phyloP scores from a whole-genome alignment of 2,113 vertebrate species.

The Pongo abelii region DNA sequence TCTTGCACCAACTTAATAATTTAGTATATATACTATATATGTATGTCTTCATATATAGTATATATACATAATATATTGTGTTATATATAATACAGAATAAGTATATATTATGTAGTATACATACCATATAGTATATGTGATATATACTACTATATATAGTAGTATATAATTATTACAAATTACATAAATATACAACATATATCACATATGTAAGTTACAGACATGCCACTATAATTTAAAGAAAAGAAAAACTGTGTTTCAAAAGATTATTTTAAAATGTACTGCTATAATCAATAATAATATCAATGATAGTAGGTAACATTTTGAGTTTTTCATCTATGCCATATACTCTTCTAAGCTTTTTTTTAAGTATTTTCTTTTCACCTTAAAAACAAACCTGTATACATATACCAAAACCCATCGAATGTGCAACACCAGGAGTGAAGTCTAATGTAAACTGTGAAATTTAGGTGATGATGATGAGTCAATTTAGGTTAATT shows the following conservation, averaged over 20 bases:
- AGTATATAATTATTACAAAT: background rate
- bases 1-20: too few species aligned
- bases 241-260: background rate
- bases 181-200: background rate
- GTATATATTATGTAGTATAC: too few species aligned
- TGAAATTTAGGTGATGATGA: accelerated
- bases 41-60: too few species aligned
- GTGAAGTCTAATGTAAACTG: background rate
- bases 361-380: background rate
- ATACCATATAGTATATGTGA: too few species aligned
- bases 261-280: background rate
- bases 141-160: background rate
- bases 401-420: background rate
- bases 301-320: background rate
- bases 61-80: too few species aligned
- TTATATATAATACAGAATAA: too few species aligned
- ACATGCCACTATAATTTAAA: background rate
- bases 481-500: accelerated
- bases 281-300: background rate
- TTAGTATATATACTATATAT: too few species aligned
- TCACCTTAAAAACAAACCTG: background rate
- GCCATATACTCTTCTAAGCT: background rate
- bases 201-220: background rate
- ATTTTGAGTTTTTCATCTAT: background rate
- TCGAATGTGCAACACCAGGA: background rate